Base-by-base conservation (phyloP, 1,140 invertebrate genomes). In the Formica selysi region DNA sequence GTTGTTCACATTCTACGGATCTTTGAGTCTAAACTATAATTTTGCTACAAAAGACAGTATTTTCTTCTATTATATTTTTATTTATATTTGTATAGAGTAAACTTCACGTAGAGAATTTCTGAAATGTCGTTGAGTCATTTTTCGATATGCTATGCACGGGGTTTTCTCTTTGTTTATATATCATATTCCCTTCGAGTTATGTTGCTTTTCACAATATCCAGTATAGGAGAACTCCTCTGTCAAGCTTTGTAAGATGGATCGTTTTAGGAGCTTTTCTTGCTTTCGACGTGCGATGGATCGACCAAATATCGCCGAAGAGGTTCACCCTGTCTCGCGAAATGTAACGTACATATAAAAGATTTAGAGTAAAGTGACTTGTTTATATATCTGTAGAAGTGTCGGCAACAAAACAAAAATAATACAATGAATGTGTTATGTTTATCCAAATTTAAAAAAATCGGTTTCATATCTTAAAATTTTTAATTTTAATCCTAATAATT, bases 181-280 rank as follows among this genome's bases (percentile, higher is more conserved):
- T 44, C 51, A 11, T 11, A 13, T 29, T 83, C 26, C 54, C 51
- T 64, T 76, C 73, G 29, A 36, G 19, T 78, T 41, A 32, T 44
- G 64, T 83, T 26, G 29, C 71, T 76, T 87, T 48, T 65, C 80
- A 36, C 13, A 32, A 83, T 54, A 73, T 81, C 38, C 44, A 83
- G 54, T 61, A 61, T 73, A 16, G 68, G 41, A 85, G 78, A 79
- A 85, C 54, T 70, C 61, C 41, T 86, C 87, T 62, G 86, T 89
- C 87, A 79, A 71, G 41, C 81, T 85, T 85, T 32, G 32, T 48
- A 88, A 88, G 83, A 89, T 68, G 83, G 57, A 88, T 89, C 76
- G 83, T 44, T 48, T 59, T 26, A 54, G 70, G 59, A 83, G 80
- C 54, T 62, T 29, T 38, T 51, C 29, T 62, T 74, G 62, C 71